These are phyloP conservation scores for Spheniscus humboldti DNA, from an alignment of 2,797 vertebrate species.

Conservation along the genomic window DNA sequence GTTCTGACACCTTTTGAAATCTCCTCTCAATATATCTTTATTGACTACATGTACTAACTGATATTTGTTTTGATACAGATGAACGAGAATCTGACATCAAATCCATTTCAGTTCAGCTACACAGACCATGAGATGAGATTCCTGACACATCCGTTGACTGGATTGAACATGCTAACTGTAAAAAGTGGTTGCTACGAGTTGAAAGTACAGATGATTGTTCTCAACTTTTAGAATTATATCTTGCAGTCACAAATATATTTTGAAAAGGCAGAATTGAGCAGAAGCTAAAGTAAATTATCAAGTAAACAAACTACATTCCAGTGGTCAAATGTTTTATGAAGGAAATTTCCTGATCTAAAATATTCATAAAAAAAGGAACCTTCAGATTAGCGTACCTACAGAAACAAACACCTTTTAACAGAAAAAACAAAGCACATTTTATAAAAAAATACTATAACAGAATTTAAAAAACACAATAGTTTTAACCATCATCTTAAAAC, in stretches of 20 bases:
- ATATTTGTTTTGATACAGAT: neutral
- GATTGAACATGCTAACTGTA: neutral
- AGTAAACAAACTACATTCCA: neutral
- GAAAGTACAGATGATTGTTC: neutral
- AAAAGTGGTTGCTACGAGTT: neutral
- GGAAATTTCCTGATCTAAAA: neutral
- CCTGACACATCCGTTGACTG: neutral
- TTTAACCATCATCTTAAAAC: neutral
- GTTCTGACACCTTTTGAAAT: neutral
- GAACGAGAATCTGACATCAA: neutral
- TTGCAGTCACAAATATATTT: neutral
- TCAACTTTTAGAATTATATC: neutral
- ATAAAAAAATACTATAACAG: neutral
- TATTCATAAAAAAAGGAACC: neutral
- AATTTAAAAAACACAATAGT: neutral
- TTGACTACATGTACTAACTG: neutral
- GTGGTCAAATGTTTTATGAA: neutral
- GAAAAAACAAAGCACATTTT: neutral
- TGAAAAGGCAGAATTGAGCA: neutral
- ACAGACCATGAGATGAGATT: neutral
- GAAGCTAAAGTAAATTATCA: neutral
- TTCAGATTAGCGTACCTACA: neutral
- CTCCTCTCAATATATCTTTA: neutral
- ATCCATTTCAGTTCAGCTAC: neutral
- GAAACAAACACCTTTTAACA: neutral